These are phyloP conservation scores for Drosophila albomicans DNA, from an alignment of 1,140 invertebrate species.

Conservation along the genomic window DNA sequence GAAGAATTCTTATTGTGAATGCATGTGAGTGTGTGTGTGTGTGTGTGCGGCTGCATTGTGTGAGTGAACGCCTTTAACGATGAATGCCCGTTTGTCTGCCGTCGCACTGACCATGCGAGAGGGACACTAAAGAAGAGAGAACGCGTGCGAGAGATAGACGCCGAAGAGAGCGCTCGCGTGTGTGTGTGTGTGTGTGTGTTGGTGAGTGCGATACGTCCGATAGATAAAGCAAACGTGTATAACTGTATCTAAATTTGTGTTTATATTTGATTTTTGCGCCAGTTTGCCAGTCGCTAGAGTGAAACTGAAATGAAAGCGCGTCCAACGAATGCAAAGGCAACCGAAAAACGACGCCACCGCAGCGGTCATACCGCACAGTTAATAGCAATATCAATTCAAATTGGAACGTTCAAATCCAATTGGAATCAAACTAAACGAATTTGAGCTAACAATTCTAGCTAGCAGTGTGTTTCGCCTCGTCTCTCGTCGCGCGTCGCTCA, in stretches of 20 bases:
- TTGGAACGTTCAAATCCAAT: constrained; percentile 28
- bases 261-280: constrained; percentile 78
- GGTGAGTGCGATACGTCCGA: neutral
- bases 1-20: constrained; percentile 27
- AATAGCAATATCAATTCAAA: constrained; percentile 32
- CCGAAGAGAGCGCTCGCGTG: neutral
- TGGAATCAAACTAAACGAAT: constrained; percentile 22
- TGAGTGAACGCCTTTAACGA: constrained; percentile 17
- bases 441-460: constrained; percentile 16
- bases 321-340: constrained; percentile 58
- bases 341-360: constrained; percentile 16
- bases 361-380: constrained; percentile 19
- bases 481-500: neutral
- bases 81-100: constrained; percentile 50
- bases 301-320: constrained; percentile 80
- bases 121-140: neutral
- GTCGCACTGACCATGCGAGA: constrained; percentile 34
- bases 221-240: constrained; percentile 20
- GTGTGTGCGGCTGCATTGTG: neutral
- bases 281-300: constrained; percentile 71
- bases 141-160: constrained; percentile 1
- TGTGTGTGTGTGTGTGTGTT: no score
- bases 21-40: neutral
- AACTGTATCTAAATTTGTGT: constrained; percentile 77
- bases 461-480: neutral